Conservation (phyloP, 2,888 invertebrate genomes). For the Drosophila tripunctata region DNA sequence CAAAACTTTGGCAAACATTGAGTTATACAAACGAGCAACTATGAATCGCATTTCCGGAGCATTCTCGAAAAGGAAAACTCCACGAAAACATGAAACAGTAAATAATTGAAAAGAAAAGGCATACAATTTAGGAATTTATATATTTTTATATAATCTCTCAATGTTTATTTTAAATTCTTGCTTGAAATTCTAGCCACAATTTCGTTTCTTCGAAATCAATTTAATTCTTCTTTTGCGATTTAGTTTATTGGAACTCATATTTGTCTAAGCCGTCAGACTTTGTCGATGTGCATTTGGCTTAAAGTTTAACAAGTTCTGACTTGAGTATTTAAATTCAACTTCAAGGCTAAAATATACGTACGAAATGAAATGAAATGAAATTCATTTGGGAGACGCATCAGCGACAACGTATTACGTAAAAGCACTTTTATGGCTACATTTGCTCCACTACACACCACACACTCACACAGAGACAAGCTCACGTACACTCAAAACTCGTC, state of each 20-base stretch:
- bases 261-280: constrained; percentile 47
- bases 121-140: no score
- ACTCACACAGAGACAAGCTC: constrained; percentile 7
- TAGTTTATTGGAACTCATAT: constrained; percentile 21
- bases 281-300: constrained; percentile 36
- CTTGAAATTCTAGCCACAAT: no score
- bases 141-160: no score
- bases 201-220: no score
- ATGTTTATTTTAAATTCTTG: no score
- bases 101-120: no score
- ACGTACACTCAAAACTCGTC: constrained; percentile 28
- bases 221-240: constrained; percentile 10
- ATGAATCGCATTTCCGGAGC: neutral
- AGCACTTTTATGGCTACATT: constrained; percentile 73
- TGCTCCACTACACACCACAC: constrained; percentile 22
- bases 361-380: constrained; percentile 59
- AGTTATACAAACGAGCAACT: constrained; percentile 22
- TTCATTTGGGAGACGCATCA: constrained; percentile 65
- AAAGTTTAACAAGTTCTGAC: constrained; percentile 46
- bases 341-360: constrained; percentile 63
- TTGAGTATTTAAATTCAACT: constrained; percentile 60
- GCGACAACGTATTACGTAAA: constrained; percentile 68
- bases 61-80: neutral
- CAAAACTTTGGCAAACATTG: constrained; percentile 47
- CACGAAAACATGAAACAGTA: neutral